Evolutionary conservation across 2,888 invertebrate species (phyloP), one percentile per base, ranked within the genome.

Genomic region (Nysson spinosus): DNA sequence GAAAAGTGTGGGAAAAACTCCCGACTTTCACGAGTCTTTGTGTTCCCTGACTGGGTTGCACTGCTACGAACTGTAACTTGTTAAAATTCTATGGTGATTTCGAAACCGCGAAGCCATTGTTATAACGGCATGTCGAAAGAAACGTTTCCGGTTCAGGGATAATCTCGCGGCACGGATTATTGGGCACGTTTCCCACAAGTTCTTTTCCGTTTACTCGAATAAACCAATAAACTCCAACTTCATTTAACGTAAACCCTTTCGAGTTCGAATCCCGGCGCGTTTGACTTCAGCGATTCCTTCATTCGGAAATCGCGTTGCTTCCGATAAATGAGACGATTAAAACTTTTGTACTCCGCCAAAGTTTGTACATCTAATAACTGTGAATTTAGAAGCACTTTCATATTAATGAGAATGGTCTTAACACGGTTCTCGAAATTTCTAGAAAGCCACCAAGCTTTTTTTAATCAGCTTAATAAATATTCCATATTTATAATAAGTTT

Each of bases 161-260:
- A 76, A 76, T 76, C 75, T 76, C 73, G 49, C 64, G 64, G 71
- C 64, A 69, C 73, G 73, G 75, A 76, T 76, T 76, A 76, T 76
- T 73, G 75, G 67, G 75, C 75, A 76, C 75, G 75, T 73, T 72
- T 64, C 66, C 57, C 65, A 44, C 70, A 67, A 76, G 61, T 76
- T 71, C 73, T 60, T 76, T 71, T 69, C 69, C 75, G 76, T 73
- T 76, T 76, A 60, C 76, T 50, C 54, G 57, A 64, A 62, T 76
- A 76, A 76, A 76, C 73, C 74, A 76, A 76, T 76, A 73, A 76
- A 76, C 68, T 73, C 66, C 73, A 76, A 76, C 76, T 76, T 76
- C 69, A 69, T 76, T 76, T 69, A 70, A 63, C 52, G 57, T 72
- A 72, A 75, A 76, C 66, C 76, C 63, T 51, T 57, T 66, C 72